phyloP scores from a whole-genome alignment of 2,888 invertebrate species.

The Elysia crispata region DNA sequence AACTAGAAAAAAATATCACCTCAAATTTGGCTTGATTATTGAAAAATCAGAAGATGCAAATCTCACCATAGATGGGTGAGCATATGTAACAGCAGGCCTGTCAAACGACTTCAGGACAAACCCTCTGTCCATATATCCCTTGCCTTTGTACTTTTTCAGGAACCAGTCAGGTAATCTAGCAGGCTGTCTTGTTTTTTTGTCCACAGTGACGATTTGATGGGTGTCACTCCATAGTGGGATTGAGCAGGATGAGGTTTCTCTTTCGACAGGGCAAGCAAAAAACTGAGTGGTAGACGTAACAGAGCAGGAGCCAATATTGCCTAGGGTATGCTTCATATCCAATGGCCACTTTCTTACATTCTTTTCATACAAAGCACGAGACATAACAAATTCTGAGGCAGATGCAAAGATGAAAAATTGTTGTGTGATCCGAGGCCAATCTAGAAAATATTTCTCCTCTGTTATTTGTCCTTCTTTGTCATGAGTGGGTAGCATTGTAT shows the following conservation, averaged over 20 bases:
- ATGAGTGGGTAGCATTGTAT: background rate
- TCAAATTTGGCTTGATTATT: too few relatives aligned
- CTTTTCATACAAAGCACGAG: conserved; percentile 27
- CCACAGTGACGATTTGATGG: conserved; percentile 65
- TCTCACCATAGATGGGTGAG: conserved; percentile 15
- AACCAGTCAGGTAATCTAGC: conserved; percentile 68
- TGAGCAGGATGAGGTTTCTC: background rate
- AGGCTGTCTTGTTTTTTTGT: conserved; percentile 65
- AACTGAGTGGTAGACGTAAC: conserved; percentile 15
- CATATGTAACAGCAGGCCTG: conserved; percentile 54
- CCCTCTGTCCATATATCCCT: conserved; percentile 33
- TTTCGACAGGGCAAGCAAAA: background rate
- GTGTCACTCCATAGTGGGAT: conserved; percentile 28
- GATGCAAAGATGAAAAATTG: conserved; percentile 42
- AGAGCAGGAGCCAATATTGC: conserved; percentile 40
- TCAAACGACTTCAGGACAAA: conserved; percentile 46
- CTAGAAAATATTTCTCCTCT: conserved; percentile 30
- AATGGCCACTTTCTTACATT: conserved; percentile 37
- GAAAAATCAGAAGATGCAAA: too few relatives aligned
- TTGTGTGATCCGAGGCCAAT: conserved; percentile 26
- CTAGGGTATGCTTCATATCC: conserved; percentile 11
- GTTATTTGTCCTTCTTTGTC: background rate
- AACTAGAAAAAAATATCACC: too few relatives aligned
- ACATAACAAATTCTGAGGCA: conserved; percentile 33
- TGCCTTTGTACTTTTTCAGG: conserved; percentile 37